These are phyloP conservation scores for Pelodiscus sinensis DNA, from an alignment of 2,113 vertebrate genomes.

Conservation along the genomic window DNA sequence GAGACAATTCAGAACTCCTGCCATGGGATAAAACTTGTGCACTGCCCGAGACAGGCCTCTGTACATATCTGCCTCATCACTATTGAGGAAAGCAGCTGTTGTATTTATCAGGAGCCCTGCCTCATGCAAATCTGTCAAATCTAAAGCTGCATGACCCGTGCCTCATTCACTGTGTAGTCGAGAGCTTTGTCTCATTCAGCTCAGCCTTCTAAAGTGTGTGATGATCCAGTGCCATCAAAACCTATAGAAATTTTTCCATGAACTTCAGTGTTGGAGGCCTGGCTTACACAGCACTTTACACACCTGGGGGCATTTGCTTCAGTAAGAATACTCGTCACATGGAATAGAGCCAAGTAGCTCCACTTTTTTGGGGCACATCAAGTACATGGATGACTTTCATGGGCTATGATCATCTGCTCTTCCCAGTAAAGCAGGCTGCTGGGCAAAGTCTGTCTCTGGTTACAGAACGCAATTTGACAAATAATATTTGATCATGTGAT, in stretches of 20 bases:
- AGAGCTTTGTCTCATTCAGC: background rate
- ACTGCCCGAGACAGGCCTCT: background rate
- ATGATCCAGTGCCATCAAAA: background rate
- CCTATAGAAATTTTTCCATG: background rate
- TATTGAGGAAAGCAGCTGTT: background rate
- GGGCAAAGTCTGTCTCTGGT: background rate
- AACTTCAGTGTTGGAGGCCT: background rate
- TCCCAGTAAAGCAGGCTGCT: background rate
- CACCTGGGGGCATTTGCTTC: too few species aligned
- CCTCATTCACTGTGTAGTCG: background rate
- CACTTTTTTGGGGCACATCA: background rate
- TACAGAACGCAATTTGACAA: background rate
- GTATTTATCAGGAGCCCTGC: background rate
- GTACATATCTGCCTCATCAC: background rate
- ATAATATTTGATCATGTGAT: fast-evolving
- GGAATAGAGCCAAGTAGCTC: background rate
- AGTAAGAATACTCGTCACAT: background rate
- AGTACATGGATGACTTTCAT: background rate
- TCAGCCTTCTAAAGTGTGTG: background rate
- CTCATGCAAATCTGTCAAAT: background rate
- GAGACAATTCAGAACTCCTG: background rate
- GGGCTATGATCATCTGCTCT: background rate
- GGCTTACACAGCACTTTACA: background rate
- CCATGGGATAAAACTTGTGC: background rate
- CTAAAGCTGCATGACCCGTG: background rate